Conservation (phyloP, 2,113 vertebrate species). For the Callipepla californica region DNA sequence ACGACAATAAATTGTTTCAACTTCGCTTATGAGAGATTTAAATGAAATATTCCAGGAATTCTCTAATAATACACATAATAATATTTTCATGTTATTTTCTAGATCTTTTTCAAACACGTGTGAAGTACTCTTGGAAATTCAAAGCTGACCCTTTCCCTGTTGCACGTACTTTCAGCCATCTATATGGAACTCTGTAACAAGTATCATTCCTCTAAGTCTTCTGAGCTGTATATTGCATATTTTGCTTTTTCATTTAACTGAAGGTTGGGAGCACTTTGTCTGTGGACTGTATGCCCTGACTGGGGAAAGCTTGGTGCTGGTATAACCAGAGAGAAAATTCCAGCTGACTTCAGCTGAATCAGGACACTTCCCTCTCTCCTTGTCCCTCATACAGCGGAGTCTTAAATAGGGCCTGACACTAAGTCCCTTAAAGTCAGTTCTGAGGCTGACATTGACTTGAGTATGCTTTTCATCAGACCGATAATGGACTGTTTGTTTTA, state of each 20-base stretch:
- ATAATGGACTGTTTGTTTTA: background rate
- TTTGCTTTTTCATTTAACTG: background rate
- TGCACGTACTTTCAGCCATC: background rate
- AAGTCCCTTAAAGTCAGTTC: background rate
- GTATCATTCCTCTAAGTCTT: background rate
- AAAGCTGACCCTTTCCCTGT: background rate
- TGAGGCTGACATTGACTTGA: background rate
- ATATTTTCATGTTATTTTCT: background rate
- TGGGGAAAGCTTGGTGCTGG: background rate
- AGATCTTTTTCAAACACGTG: background rate
- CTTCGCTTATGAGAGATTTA: background rate
- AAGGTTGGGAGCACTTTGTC: background rate
- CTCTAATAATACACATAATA: background rate
- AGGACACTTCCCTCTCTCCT: background rate
- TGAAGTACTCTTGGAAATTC: background rate
- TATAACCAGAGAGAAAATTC: background rate
- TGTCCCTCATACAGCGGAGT: fast-evolving
- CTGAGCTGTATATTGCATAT: background rate
- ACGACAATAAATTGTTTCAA: background rate
- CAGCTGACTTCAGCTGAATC: background rate
- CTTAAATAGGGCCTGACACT: background rate
- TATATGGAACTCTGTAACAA: background rate
- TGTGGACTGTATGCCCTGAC: background rate
- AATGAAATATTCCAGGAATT: background rate
- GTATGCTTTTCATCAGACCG: background rate